Conservation (phyloP, 2,888 invertebrate species). For the Theristus sp. region DNA sequence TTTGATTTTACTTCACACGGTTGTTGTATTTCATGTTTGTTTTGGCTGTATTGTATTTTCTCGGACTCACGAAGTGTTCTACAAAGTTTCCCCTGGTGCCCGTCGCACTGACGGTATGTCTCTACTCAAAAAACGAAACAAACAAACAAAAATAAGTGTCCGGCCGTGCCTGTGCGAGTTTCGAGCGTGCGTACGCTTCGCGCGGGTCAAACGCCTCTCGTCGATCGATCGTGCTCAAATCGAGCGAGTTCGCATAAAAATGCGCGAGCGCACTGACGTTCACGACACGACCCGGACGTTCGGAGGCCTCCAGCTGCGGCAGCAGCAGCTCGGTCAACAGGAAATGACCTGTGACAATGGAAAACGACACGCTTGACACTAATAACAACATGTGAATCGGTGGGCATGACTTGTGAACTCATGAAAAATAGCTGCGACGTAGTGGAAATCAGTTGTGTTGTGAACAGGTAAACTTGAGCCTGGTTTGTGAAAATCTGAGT, state of each 20-base stretch:
- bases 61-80: too few species aligned
- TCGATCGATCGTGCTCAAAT: slow-evolving; percentile 37
- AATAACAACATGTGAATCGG: too few species aligned
- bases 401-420: too few species aligned
- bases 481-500: background rate
- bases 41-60: too few species aligned
- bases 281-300: slow-evolving; percentile 47
- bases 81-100: too few species aligned
- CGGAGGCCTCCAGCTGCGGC: slow-evolving; percentile 45
- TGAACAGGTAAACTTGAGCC: too few species aligned
- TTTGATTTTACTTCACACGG: too few species aligned
- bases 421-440: background rate
- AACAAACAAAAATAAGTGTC: too few species aligned
- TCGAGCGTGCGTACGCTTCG: slow-evolving; percentile 4
- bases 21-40: too few species aligned
- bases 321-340: slow-evolving; percentile 52
- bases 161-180: slow-evolving; percentile 1
- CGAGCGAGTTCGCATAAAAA: slow-evolving; percentile 40
- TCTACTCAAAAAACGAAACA: too few species aligned
- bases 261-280: slow-evolving; percentile 73
- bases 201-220: slow-evolving; percentile 8
- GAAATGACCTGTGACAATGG: slow-evolving; percentile 40
- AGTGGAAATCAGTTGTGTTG: background rate
- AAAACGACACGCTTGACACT: too few species aligned
- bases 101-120: too few species aligned